phyloP scores from a whole-genome alignment of 2,888 invertebrate genomes.

The Alviniconcha strummeri region DNA sequence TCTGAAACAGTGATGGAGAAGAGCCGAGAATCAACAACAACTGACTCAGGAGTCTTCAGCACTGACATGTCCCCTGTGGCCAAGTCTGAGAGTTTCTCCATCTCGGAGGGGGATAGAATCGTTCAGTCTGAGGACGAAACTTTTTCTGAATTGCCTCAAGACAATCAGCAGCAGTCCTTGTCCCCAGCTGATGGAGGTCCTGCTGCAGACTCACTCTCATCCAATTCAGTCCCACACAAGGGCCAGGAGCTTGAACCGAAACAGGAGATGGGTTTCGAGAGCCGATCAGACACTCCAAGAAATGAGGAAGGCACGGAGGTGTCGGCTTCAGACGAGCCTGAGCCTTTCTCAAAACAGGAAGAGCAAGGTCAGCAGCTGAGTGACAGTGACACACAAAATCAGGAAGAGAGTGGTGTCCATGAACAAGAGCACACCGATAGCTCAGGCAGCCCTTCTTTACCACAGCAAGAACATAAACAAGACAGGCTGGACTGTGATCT shows the following conservation, averaged over 20 bases:
- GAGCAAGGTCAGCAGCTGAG: not conserved
- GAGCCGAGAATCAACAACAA: constrained; percentile 41
- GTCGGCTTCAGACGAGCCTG: not conserved
- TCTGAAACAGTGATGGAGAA: constrained; percentile 10
- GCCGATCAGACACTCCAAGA: constrained; percentile 9
- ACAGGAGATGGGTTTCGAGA: not conserved
- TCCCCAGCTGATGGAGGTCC: not conserved
- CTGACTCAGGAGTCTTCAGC: constrained; percentile 64
- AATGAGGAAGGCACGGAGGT: not conserved
- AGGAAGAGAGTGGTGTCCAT: constrained; percentile 12
- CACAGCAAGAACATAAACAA: too few relatives aligned
- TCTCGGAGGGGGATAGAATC: constrained; percentile 43
- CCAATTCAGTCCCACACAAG: too few relatives aligned
- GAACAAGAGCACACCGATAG: not conserved
- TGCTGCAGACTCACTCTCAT: too few relatives aligned
- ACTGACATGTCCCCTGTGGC: constrained; percentile 60
- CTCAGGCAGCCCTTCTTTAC: too few relatives aligned
- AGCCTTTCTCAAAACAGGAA: not conserved
- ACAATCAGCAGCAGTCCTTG: not conserved
- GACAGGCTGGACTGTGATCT: too few relatives aligned
- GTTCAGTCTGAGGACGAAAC: constrained; percentile 43
- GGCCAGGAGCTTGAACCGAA: too few relatives aligned
- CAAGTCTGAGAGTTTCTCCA: constrained; percentile 41
- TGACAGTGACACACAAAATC: not conserved
- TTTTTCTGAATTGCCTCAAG: constrained; percentile 35